Conservation (phyloP, 2,797 vertebrate genomes). For the Sebastes iracundus region DNA sequence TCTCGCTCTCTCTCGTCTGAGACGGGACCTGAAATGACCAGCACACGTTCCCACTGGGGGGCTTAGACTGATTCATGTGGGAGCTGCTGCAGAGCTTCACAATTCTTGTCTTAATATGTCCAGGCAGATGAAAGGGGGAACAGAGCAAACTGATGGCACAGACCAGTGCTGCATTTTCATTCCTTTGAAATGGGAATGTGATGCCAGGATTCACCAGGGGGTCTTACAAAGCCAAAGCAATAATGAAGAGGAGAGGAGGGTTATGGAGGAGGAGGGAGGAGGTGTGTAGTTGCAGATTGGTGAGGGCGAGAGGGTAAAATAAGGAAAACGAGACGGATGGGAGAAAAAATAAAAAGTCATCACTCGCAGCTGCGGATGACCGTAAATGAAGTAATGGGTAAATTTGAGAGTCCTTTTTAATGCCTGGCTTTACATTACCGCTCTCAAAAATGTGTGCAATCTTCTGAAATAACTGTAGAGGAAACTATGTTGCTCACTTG, state of each 20-base stretch:
- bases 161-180: conserved; percentile 65
- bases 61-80: conserved; percentile 62
- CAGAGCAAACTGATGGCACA: conserved; percentile 67
- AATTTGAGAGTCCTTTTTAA: conserved; percentile 18
- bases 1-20: conserved; percentile 8
- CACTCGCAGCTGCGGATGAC: not conserved
- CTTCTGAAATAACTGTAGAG: not conserved
- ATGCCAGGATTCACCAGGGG: conserved; percentile 71
- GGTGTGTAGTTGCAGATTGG: conserved; percentile 34
- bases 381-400: conserved; percentile 1
- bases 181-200: conserved; percentile 67
- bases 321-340: conserved; percentile 9
- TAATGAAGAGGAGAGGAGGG: conserved; percentile 61
- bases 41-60: conserved; percentile 64
- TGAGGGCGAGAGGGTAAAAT: conserved; percentile 10
- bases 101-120: conserved; percentile 73
- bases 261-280: conserved; percentile 10
- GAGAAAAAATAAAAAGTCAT: conserved; percentile 12
- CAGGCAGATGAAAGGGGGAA: conserved; percentile 69
- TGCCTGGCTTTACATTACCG: not conserved
- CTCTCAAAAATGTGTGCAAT: not conserved
- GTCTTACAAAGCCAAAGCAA: conserved; percentile 63
- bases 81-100: conserved; percentile 57
- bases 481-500: not conserved
- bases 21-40: conserved; percentile 65